These are phyloP conservation scores for Anguilla obscura DNA, from an alignment of 2,797 vertebrate species.

Conservation along the genomic window DNA sequence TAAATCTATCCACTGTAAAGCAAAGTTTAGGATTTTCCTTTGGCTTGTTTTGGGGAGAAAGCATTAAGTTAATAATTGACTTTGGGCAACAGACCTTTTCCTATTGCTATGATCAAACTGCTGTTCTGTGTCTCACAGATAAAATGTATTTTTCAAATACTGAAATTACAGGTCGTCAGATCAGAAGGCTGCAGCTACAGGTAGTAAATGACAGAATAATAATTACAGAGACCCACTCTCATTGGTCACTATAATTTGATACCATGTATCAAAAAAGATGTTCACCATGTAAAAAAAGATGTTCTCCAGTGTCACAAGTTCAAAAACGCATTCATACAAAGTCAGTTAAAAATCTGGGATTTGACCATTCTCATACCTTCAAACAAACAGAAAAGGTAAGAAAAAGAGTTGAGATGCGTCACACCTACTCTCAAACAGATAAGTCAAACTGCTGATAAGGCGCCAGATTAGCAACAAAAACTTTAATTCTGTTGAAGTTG, in stretches of 20 bases:
- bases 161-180: neutral
- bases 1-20: neutral
- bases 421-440: constrained; percentile 33
- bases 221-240: neutral
- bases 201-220: neutral
- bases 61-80: neutral
- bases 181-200: neutral
- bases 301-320: constrained; percentile 18
- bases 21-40: neutral
- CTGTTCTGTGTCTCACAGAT: neutral
- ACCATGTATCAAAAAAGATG: constrained; percentile 3
- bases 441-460: constrained; percentile 46
- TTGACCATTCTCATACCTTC: neutral
- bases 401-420: neutral
- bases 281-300: neutral
- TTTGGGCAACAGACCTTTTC: neutral
- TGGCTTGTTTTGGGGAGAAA: neutral
- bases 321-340: neutral
- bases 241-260: neutral
- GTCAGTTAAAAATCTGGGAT: neutral
- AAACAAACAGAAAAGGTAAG: neutral
- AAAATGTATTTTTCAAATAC: neutral
- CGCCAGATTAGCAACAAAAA: constrained; percentile 32
- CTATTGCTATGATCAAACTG: neutral
- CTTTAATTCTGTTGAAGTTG: constrained; percentile 27